These are phyloP conservation scores for Pholis gunnellus DNA, from an alignment of 2,113 vertebrate genomes.

Conservation along the genomic window DNA sequence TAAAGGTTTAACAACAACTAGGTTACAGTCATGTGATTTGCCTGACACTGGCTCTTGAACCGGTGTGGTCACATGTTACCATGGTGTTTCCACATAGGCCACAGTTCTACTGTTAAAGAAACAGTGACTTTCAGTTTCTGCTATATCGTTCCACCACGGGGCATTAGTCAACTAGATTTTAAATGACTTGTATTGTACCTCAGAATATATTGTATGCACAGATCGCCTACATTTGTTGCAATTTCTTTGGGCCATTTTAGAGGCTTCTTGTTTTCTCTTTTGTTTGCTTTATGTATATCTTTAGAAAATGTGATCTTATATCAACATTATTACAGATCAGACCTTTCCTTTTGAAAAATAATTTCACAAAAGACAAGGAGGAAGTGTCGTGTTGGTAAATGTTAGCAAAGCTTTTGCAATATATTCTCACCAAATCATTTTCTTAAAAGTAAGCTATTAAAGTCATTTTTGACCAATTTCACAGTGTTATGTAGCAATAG, in stretches of 20 bases:
- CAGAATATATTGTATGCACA: background rate
- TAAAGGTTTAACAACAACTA: conserved; percentile 12
- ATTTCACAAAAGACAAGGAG: background rate
- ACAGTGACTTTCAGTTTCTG: conserved; percentile 12
- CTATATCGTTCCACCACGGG: background rate
- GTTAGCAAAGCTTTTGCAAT: background rate
- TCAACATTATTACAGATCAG: background rate
- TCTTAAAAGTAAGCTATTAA: background rate
- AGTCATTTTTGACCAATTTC: background rate
- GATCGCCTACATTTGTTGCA: background rate
- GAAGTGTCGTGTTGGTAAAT: background rate
- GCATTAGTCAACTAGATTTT: conserved; percentile 11
- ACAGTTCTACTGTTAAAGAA: conserved; percentile 1
- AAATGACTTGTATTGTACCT: background rate
- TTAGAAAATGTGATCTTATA: background rate
- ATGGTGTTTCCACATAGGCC: conserved; percentile 14
- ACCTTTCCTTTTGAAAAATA: background rate
- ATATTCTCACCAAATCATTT: background rate
- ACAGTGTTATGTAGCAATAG: background rate
- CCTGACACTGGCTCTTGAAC: conserved; percentile 24
- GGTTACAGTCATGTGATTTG: conserved; percentile 30
- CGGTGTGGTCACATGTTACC: conserved; percentile 18
- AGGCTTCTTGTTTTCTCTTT: background rate
- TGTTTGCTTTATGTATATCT: background rate
- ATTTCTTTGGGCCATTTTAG: too few species aligned